phyloP scores from a whole-genome alignment of 2,888 invertebrate species.

The Mythimna impura region DNA sequence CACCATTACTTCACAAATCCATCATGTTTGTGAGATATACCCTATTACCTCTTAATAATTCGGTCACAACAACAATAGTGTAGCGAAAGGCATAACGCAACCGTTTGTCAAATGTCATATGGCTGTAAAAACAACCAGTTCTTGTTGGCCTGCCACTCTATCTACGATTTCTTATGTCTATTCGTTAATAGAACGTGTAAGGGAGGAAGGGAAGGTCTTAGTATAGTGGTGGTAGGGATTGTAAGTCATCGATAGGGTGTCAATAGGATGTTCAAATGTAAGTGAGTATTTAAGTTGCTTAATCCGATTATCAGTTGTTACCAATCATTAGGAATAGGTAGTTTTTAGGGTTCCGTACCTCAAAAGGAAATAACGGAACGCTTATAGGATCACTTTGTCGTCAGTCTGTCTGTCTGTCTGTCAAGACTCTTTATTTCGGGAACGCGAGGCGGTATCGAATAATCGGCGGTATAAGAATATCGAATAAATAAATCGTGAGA shows the following conservation, averaged over 20 bases:
- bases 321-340: slow-evolving; percentile 10
- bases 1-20: slow-evolving; percentile 32
- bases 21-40: slow-evolving; percentile 36
- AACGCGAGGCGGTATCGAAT: too few species aligned
- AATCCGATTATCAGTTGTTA: slow-evolving; percentile 38
- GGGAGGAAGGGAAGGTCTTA: slow-evolving; percentile 4
- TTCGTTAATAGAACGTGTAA: not conserved
- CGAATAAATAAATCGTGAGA: too few species aligned
- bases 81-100: slow-evolving; percentile 66
- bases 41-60: slow-evolving; percentile 56
- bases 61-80: slow-evolving; percentile 57
- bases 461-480: too few species aligned
- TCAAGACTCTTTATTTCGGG: too few species aligned
- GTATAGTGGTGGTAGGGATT: slow-evolving; percentile 21
- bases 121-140: slow-evolving; percentile 34
- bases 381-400: too few species aligned
- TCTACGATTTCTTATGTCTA: not conserved
- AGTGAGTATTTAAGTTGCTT: slow-evolving; percentile 46
- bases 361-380: too few species aligned
- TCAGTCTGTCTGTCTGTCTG: too few species aligned
- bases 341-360: too few species aligned
- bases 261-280: slow-evolving; percentile 47
- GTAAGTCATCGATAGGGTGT: slow-evolving; percentile 45
- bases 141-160: slow-evolving; percentile 15
- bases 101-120: slow-evolving; percentile 70